Evolutionary conservation across 2,797 vertebrate species (phyloP).

Genomic region (Ctenopoma kingsleyae): DNA sequence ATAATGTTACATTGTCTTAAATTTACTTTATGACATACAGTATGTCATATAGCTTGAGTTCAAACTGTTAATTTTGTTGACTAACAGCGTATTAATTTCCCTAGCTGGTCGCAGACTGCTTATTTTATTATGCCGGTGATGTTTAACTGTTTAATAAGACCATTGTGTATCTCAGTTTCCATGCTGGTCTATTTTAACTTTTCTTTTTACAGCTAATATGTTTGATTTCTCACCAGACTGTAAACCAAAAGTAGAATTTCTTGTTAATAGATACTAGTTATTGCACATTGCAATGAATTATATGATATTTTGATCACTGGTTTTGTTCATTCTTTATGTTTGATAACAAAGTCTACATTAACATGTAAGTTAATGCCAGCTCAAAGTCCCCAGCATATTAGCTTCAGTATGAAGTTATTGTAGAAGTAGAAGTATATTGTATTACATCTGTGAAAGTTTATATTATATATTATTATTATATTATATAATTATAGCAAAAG

Average conservation of each 20-base stretch:
- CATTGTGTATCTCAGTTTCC: not conserved
- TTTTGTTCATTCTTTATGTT: not conserved
- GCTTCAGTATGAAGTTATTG: too few species aligned
- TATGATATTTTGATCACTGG: not conserved
- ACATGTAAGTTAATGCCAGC: too few species aligned
- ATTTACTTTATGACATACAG: constrained; percentile 12
- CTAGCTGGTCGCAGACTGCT: constrained; percentile 5
- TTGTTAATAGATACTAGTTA: not conserved
- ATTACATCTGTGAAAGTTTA: too few species aligned
- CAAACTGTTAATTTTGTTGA: constrained; percentile 27
- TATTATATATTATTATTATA: too few species aligned
- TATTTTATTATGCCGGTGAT: too few species aligned
- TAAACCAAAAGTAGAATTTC: not conserved
- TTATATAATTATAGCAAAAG: not conserved
- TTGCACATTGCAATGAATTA: not conserved
- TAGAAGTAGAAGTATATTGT: too few species aligned
- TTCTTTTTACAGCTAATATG: constrained; percentile 1
- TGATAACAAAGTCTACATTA: too few species aligned
- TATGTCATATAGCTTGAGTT: not conserved
- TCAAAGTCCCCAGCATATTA: too few species aligned
- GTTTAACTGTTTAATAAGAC: constrained; percentile 3
- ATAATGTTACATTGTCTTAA: constrained; percentile 1
- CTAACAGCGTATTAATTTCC: constrained; percentile 18
- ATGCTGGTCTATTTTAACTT: constrained; percentile 1
- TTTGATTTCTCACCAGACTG: constrained; percentile 1